Conservation (phyloP, 2,797 vertebrate genomes). For the Pelochelys cantorii region DNA sequence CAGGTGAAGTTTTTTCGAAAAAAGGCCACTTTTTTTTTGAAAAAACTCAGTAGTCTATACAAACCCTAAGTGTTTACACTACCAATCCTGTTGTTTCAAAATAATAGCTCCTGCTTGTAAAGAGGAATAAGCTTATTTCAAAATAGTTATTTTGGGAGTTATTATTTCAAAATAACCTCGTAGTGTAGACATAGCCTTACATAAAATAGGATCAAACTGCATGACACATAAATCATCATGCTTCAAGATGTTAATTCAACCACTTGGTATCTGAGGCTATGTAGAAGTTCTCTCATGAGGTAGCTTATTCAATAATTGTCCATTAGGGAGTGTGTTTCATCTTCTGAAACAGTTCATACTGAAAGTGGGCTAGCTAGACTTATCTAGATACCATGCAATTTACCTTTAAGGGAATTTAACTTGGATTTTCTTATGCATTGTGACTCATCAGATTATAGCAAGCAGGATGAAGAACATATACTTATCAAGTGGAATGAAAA, state of each 20-base stretch:
- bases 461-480: slow-evolving; percentile 4
- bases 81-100: no score
- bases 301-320: not conserved
- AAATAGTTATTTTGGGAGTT: no score
- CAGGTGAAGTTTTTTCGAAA: no score
- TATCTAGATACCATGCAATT: slow-evolving; percentile 6
- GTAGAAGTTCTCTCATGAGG: not conserved
- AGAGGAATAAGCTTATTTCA: no score
- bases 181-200: not conserved
- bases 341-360: not conserved
- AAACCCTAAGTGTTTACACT: no score
- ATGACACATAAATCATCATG: not conserved
- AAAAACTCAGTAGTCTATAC: no score
- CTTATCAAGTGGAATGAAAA: not conserved
- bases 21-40: no score
- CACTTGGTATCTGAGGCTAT: not conserved
- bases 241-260: not conserved
- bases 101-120: no score
- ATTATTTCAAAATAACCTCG: no score
- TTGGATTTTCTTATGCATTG: slow-evolving; percentile 42
- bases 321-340: not conserved
- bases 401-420: not conserved
- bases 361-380: not conserved
- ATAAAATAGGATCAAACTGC: not conserved
- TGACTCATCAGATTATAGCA: slow-evolving; percentile 19